phyloP scores from a whole-genome alignment of 2,888 invertebrate species.

The Dryadula phaetusa region DNA sequence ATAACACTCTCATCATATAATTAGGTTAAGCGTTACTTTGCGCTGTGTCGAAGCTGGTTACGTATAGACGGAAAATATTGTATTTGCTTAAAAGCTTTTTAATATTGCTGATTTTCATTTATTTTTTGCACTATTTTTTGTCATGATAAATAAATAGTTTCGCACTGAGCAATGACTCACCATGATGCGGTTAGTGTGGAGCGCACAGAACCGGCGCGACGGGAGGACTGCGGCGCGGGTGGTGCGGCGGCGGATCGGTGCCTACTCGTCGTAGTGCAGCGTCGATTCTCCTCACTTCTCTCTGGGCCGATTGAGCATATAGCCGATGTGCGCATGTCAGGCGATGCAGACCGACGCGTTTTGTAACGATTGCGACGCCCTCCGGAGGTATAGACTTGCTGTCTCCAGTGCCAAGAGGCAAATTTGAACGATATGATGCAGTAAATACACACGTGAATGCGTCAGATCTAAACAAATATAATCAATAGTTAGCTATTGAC shows the following conservation, averaged over 20 bases:
- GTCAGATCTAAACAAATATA: conserved; percentile 51
- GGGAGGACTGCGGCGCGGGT: conserved; percentile 78
- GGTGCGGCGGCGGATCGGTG: conserved; percentile 62
- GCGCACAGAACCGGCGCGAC: conserved; percentile 79
- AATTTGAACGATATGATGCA: conserved; percentile 71
- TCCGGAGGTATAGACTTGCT: conserved; percentile 77
- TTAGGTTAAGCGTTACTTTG: conserved; percentile 50
- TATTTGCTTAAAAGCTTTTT: conserved; percentile 14
- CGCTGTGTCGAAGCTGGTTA: conserved; percentile 14
- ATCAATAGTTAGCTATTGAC: too few species aligned
- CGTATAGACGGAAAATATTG: conserved; percentile 23
- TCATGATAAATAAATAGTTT: conserved; percentile 75
- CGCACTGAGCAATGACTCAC: conserved; percentile 80
- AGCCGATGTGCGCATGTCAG: conserved; percentile 75
- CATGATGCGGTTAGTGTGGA: conserved; percentile 79
- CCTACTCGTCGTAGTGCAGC: conserved; percentile 66
- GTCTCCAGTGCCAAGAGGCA: conserved; percentile 75
- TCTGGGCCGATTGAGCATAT: conserved; percentile 61
- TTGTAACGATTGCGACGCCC: conserved; percentile 77
- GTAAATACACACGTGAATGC: conserved; percentile 60
- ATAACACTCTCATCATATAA: conserved; percentile 46
- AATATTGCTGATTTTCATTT: background rate
- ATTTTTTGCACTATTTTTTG: conserved; percentile 37
- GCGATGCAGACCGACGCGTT: conserved; percentile 78
- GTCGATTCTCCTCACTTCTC: conserved; percentile 73